These are phyloP conservation scores for Tautogolabrus adspersus DNA, from an alignment of 2,113 vertebrate species.

Conservation along the genomic window DNA sequence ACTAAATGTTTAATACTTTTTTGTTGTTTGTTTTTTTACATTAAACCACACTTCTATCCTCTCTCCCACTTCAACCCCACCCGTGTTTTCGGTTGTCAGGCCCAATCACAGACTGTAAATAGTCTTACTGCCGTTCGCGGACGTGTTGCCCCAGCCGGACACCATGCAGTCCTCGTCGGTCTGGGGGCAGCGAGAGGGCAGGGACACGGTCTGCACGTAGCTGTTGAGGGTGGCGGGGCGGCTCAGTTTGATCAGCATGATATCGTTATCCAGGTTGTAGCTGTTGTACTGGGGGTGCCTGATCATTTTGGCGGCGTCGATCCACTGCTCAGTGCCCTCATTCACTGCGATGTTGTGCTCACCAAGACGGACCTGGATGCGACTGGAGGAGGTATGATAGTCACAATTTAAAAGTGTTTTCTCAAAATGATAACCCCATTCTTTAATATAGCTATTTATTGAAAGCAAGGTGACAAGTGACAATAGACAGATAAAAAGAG, in stretches of 20 bases:
- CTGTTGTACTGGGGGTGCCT: slow-evolving; percentile 74
- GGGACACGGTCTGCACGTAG: slow-evolving; percentile 78
- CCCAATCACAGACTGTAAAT: neutral
- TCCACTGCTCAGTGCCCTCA: slow-evolving; percentile 80
- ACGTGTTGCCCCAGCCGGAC: slow-evolving; percentile 88
- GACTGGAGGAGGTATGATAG: slow-evolving; percentile 30
- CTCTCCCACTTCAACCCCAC: too few species aligned
- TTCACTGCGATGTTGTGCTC: slow-evolving; percentile 78
- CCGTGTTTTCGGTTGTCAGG: too few species aligned
- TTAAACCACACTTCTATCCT: too few species aligned
- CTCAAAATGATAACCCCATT: neutral
- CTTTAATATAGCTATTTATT: neutral
- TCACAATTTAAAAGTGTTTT: neutral
- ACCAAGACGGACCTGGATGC: slow-evolving; percentile 78
- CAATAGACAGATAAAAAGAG: too few species aligned
- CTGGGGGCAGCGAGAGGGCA: slow-evolving; percentile 74
- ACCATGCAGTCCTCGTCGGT: slow-evolving; percentile 85
- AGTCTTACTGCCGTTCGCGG: slow-evolving; percentile 74
- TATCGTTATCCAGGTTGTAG: slow-evolving; percentile 84
- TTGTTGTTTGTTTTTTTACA: too few species aligned
- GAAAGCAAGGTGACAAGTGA: neutral
- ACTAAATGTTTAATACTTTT: too few species aligned
- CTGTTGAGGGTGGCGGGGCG: slow-evolving; percentile 67
- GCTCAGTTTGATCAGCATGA: slow-evolving; percentile 87
- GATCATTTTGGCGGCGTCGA: slow-evolving; percentile 55